Evolutionary conservation across 2,113 vertebrate species (phyloP).

Genomic region (Edolisoma coerulescens): DNA sequence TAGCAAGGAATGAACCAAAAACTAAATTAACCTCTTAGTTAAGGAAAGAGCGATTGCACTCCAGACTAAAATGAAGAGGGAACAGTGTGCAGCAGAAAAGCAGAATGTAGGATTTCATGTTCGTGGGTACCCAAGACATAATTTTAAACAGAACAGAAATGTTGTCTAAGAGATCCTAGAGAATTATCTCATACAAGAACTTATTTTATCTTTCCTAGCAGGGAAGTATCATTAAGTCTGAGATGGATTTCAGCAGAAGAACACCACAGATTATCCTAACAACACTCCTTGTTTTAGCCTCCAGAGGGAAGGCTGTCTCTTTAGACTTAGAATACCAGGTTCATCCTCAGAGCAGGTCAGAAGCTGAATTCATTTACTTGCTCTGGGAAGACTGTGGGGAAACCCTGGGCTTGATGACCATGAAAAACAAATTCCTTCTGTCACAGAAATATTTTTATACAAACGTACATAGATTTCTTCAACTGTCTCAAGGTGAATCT

Average conservation of each 20-base stretch:
- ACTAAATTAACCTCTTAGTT: not conserved
- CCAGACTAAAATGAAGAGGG: not conserved
- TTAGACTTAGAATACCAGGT: not conserved
- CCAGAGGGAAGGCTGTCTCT: not conserved
- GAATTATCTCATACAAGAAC: not conserved
- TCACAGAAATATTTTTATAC: not conserved
- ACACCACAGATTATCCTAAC: not conserved
- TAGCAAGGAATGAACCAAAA: not conserved
- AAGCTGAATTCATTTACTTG: not conserved
- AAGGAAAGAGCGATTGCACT: not conserved
- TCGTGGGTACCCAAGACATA: not conserved
- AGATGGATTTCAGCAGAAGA: conserved; percentile 11
- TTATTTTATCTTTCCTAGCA: conserved; percentile 25
- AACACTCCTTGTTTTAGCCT: not conserved
- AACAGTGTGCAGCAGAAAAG: not conserved
- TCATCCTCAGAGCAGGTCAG: not conserved
- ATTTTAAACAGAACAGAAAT: not conserved
- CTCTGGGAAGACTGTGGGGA: not conserved
- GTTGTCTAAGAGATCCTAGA: not conserved
- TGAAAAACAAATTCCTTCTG: not conserved
- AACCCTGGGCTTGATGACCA: not conserved
- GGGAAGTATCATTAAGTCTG: not conserved
- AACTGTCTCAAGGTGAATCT: conserved; percentile 29
- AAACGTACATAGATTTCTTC: not conserved
- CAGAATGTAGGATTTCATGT: not conserved